These are phyloP conservation scores for Coregonus suidteri DNA, from an alignment of 2,797 vertebrate genomes.

Conservation along the genomic window DNA sequence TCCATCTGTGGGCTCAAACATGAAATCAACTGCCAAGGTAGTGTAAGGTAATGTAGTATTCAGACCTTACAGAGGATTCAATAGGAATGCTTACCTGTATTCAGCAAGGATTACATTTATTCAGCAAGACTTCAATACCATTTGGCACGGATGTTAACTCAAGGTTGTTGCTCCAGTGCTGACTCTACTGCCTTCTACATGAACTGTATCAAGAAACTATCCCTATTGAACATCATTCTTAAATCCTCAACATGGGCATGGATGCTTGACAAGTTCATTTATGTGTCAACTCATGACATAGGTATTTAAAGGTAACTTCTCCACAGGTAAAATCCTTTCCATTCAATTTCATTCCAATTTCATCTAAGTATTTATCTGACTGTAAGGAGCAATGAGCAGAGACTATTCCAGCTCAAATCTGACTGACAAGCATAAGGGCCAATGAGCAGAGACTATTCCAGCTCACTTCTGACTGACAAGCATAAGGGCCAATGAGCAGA, in stretches of 20 bases:
- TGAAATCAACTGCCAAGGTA: background rate
- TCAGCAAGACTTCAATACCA: background rate
- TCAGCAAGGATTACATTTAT: background rate
- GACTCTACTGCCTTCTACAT: background rate
- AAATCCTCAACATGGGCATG: too few relatives aligned
- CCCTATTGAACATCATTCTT: background rate
- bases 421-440: background rate
- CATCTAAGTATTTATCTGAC: background rate
- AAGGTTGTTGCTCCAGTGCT: background rate
- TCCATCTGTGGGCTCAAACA: background rate
- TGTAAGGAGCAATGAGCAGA: constrained; percentile 2
- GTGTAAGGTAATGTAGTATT: background rate
- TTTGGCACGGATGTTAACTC: background rate
- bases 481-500: constrained; percentile 7
- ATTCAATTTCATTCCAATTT: background rate
- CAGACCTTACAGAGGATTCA: constrained; percentile 6
- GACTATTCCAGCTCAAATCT: background rate
- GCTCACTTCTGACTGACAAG: background rate
- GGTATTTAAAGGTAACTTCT: background rate
- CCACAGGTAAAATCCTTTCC: background rate
- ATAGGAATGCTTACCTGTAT: background rate
- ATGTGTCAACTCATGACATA: too few relatives aligned
- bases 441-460: too few relatives aligned
- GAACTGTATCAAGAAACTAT: background rate
- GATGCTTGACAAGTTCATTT: background rate